These are phyloP conservation scores for Arvicanthis niloticus DNA, from an alignment of 2,113 vertebrate genomes.

Conservation along the genomic window DNA sequence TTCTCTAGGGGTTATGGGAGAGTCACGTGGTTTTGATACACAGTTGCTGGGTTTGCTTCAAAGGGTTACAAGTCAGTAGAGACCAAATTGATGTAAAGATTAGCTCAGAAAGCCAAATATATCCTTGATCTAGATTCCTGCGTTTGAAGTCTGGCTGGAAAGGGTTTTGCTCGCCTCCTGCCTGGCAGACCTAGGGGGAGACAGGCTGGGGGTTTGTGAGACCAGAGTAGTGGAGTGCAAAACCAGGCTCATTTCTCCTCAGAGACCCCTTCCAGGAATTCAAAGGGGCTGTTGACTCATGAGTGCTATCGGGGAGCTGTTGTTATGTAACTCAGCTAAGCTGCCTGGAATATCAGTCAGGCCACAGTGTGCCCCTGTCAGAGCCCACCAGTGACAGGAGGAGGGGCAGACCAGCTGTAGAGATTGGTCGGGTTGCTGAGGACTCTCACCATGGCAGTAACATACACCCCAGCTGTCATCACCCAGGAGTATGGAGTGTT, in stretches of 20 bases:
- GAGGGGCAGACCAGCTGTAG: neutral
- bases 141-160: neutral
- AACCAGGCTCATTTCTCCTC: rapidly evolving
- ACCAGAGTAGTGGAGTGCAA: rapidly evolving
- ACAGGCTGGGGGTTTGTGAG: neutral
- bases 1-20: constrained; percentile 8
- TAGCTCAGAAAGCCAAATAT: constrained; percentile 67
- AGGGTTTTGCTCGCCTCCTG: constrained; percentile 31
- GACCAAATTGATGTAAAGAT: constrained; percentile 63
- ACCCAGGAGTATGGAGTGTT: neutral
- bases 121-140: constrained; percentile 68
- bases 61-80: constrained; percentile 64
- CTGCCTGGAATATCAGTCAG: neutral
- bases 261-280: constrained; percentile 60
- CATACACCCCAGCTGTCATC: neutral
- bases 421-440: no score
- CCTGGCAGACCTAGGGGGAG: neutral
- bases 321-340: constrained; percentile 61
- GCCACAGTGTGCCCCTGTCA: rapidly evolving
- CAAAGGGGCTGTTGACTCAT: constrained; percentile 9
- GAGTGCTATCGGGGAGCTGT: neutral
- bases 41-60: constrained; percentile 59
- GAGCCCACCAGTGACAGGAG: rapidly evolving
- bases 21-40: constrained; percentile 31
- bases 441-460: neutral